These are phyloP conservation scores for Pseudocheirus occidentalis DNA, from an alignment of 2,797 vertebrate species.

Conservation along the genomic window DNA sequence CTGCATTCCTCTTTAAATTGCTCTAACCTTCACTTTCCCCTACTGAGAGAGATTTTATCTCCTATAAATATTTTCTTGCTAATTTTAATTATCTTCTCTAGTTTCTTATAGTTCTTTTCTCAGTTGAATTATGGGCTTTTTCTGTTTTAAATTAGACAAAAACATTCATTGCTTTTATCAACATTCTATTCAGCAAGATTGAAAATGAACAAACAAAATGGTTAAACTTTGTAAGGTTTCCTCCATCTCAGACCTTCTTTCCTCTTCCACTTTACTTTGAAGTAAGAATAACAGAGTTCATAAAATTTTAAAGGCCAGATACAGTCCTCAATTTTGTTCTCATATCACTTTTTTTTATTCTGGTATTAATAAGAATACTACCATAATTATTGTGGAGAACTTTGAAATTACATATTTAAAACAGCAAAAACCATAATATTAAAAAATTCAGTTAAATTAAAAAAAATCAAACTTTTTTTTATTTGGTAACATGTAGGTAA, in stretches of 20 bases:
- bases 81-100: neutral
- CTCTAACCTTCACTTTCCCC: neutral
- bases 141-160: neutral
- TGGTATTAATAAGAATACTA: neutral
- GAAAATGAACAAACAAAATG: neutral
- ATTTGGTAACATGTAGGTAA: conserved; percentile 19
- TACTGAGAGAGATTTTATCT: neutral
- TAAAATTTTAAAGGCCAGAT: neutral
- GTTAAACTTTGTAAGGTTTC: neutral
- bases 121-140: neutral
- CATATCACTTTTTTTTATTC: neutral
- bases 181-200: neutral
- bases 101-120: neutral
- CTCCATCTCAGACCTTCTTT: neutral
- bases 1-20: neutral
- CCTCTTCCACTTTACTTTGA: neutral
- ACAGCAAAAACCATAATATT: neutral
- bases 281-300: neutral
- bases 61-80: neutral
- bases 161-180: neutral
- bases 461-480: conserved; percentile 6
- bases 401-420: conserved; percentile 25
- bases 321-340: neutral
- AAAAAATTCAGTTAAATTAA: conserved; percentile 15
- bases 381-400: neutral